Evolutionary conservation across 2,797 vertebrate species (phyloP).

Genomic region (Gobionotothen gibberifrons): DNA sequence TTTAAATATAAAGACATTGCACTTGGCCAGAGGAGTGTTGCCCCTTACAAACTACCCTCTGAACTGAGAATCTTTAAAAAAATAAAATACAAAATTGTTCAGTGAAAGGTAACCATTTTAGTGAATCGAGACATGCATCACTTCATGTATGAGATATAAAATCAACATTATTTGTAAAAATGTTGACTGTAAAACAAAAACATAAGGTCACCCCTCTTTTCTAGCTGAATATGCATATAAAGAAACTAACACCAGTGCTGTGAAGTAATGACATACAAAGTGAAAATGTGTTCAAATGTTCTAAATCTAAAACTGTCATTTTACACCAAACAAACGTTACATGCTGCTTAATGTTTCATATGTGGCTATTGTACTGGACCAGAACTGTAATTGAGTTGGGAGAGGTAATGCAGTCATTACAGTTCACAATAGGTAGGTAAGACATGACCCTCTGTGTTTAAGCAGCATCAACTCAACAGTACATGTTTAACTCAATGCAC

Average conservation of each 20-base stretch:
- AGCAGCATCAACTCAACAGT: slow-evolving; percentile 47
- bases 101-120: slow-evolving; percentile 17
- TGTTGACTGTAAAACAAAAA: slow-evolving; percentile 8
- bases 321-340: neutral
- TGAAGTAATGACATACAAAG: slow-evolving; percentile 26
- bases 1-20: slow-evolving; percentile 8
- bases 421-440: slow-evolving; percentile 19
- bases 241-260: slow-evolving; percentile 1
- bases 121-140: slow-evolving; percentile 22
- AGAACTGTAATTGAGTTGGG: slow-evolving; percentile 5
- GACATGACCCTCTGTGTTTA: slow-evolving; percentile 22
- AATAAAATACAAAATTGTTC: neutral
- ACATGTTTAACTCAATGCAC: slow-evolving; percentile 53
- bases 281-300: slow-evolving; percentile 27
- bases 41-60: slow-evolving; percentile 4
- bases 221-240: slow-evolving; percentile 5
- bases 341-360: slow-evolving; percentile 2
- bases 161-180: slow-evolving; percentile 14
- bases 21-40: slow-evolving; percentile 4
- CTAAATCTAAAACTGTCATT: slow-evolving; percentile 11
- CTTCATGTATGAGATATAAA: slow-evolving; percentile 3
- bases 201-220: slow-evolving; percentile 4
- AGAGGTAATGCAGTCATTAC: slow-evolving; percentile 7
- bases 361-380: slow-evolving; percentile 12
- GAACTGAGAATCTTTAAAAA: neutral